phyloP scores from a whole-genome alignment of 1,140 invertebrate genomes.

The Lordiphosa stackelbergi region DNA sequence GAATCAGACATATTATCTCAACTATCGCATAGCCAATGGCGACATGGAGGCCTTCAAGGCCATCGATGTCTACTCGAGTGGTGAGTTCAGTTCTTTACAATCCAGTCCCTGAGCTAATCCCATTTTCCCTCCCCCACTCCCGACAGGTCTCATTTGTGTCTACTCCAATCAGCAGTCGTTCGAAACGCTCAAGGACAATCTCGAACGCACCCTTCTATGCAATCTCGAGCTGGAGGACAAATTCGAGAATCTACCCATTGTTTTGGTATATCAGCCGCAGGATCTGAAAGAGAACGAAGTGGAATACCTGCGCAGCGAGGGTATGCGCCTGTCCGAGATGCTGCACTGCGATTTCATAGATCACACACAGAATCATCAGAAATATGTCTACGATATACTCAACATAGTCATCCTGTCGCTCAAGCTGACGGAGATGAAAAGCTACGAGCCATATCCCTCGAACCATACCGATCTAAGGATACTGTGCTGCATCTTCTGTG shows the following conservation, averaged over 20 bases:
- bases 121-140: background rate
- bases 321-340: slow-evolving; percentile 93
- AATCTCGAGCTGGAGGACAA: slow-evolving; percentile 95
- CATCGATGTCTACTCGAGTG: slow-evolving; percentile 76
- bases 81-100: slow-evolving; percentile 78
- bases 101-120: too few relatives aligned
- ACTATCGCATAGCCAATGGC: slow-evolving; percentile 91
- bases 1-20: slow-evolving; percentile 88
- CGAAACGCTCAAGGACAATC: slow-evolving; percentile 92
- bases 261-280: slow-evolving; percentile 93
- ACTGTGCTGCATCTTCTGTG: slow-evolving; percentile 98
- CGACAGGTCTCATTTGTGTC: slow-evolving; percentile 88
- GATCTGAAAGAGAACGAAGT: slow-evolving; percentile 89
- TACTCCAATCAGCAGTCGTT: slow-evolving; percentile 94
- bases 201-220: slow-evolving; percentile 93
- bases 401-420: slow-evolving; percentile 74
- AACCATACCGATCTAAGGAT: slow-evolving; percentile 82
- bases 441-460: slow-evolving; percentile 72
- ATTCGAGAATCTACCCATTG: slow-evolving; percentile 89
- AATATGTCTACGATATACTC: slow-evolving; percentile 75
- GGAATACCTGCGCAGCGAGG: slow-evolving; percentile 89
- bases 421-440: slow-evolving; percentile 71
- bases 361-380: slow-evolving; percentile 76
- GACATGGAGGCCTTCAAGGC: slow-evolving; percentile 80
- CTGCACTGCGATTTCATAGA: slow-evolving; percentile 78